Conservation (phyloP, 2,113 vertebrate genomes). For the Machaerirhynchus nigripectus region DNA sequence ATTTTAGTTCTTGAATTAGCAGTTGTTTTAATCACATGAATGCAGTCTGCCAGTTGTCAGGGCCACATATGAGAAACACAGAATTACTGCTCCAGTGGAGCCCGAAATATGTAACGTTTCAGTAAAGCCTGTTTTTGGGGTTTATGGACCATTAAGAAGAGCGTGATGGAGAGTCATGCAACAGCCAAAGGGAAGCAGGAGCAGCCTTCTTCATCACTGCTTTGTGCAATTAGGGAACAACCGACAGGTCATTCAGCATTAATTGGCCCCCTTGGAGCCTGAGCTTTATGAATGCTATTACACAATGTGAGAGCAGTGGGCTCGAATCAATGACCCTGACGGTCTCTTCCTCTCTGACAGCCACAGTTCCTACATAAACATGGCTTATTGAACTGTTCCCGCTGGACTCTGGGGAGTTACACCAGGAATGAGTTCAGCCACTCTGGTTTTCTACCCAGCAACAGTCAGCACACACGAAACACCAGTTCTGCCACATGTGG, state of each 20-base stretch:
- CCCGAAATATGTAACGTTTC: neutral
- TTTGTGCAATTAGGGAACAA: neutral
- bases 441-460: neutral
- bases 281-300: neutral
- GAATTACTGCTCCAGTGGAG: neutral
- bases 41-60: neutral
- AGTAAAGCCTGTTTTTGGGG: neutral
- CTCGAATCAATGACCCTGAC: neutral
- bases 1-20: conserved; percentile 26
- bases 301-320: neutral
- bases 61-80: neutral
- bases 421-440: neutral
- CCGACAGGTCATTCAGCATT: neutral
- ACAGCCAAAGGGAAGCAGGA: neutral
- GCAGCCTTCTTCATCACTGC: neutral
- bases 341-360: neutral
- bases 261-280: conserved; percentile 13
- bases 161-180: neutral
- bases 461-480: neutral
- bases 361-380: neutral
- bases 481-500: neutral
- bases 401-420: neutral
- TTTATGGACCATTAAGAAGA: neutral
- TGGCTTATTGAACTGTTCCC: neutral
- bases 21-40: conserved; percentile 16